These are phyloP conservation scores for Scelioninae gen. 1 DNA, from an alignment of 2,888 invertebrate species.

Conservation along the genomic window DNA sequence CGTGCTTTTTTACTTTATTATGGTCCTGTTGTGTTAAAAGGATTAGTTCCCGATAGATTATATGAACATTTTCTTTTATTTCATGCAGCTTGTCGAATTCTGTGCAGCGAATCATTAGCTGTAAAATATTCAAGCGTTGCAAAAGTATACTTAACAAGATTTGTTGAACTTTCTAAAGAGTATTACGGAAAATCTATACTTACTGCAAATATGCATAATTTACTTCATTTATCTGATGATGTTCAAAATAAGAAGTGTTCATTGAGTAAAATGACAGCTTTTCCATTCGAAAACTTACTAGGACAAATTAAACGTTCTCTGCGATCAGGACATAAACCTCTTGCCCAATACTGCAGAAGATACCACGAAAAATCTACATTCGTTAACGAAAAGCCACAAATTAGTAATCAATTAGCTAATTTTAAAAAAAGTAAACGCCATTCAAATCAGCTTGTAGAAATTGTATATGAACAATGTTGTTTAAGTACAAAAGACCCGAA, in stretches of 20 bases:
- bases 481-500: too few species aligned
- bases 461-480: too few species aligned
- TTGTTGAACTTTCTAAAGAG: too few species aligned
- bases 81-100: slow-evolving; percentile 46
- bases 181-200: slow-evolving; percentile 17
- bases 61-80: not conserved
- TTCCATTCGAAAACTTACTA: slow-evolving; percentile 39
- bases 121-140: not conserved
- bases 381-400: too few species aligned
- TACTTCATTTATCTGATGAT: slow-evolving; percentile 34
- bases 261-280: slow-evolving; percentile 29
- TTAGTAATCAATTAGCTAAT: too few species aligned
- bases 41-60: too few species aligned
- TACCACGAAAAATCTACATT: not conserved
- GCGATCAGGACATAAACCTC: slow-evolving; percentile 32
- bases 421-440: too few species aligned
- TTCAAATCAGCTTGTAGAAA: too few species aligned
- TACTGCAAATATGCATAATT: slow-evolving; percentile 17
- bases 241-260: slow-evolving; percentile 14
- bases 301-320: slow-evolving; percentile 22
- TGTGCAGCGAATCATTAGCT: slow-evolving; percentile 21
- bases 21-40: too few species aligned
- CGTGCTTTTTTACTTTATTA: too few species aligned
- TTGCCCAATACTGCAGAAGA: slow-evolving; percentile 4
- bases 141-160: slow-evolving; percentile 44